phyloP scores from a whole-genome alignment of 2,797 vertebrate species.

The Acanthurus tractus region DNA sequence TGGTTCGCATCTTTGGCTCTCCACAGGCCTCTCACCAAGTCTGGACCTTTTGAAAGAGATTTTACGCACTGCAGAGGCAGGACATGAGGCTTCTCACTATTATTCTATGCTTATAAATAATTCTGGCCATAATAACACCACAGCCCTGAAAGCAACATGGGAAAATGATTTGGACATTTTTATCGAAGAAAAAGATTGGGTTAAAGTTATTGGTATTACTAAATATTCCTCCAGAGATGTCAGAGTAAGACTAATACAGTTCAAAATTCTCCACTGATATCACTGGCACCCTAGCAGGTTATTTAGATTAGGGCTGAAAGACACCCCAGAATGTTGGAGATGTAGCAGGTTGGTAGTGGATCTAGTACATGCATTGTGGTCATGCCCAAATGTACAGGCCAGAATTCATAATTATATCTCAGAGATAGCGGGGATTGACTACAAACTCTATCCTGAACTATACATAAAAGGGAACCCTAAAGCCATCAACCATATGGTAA shows the following conservation, averaged over 20 bases:
- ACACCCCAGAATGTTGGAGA: background rate
- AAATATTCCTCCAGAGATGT: background rate
- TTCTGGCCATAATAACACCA: background rate
- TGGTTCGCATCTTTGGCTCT: background rate
- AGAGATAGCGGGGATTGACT: background rate
- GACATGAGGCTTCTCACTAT: background rate
- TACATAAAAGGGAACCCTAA: background rate
- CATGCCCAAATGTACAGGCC: background rate
- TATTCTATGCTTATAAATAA: background rate
- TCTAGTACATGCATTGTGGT: background rate
- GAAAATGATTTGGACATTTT: background rate
- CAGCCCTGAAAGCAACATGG: background rate
- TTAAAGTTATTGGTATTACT: background rate
- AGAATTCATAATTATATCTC: background rate
- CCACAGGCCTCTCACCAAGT: background rate
- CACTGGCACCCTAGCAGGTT: background rate
- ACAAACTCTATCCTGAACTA: background rate
- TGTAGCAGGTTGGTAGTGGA: background rate
- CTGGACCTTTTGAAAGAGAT: background rate
- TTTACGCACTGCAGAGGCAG: background rate
- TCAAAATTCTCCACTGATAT: background rate
- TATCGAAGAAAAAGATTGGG: background rate
- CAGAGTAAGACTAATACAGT: background rate
- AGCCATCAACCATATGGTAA: no score
- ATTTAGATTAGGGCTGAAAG: background rate